Evolutionary conservation across 92 coral and sea anemone species (phyloP).

Genomic region (Heliopora coerulea): DNA sequence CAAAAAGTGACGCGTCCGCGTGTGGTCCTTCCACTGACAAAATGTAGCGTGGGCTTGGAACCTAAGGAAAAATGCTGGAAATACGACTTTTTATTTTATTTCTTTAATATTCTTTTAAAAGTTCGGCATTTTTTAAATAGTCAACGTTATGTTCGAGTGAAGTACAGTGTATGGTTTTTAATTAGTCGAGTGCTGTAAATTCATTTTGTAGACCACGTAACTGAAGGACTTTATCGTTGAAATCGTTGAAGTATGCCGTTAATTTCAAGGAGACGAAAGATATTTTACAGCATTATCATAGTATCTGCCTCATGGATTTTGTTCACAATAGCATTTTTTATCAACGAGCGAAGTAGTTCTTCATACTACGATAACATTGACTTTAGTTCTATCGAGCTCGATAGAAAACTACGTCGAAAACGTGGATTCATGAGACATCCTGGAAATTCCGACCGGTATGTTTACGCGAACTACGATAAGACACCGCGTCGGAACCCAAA

Average conservation of each 20-base stretch:
- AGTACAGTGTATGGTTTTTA: background rate
- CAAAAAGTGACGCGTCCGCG: too few species aligned
- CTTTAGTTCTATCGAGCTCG: slow-evolving; percentile 33
- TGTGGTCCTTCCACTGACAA: slow-evolving; percentile 16
- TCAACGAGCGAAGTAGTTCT: slow-evolving; percentile 39
- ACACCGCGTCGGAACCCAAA: slow-evolving; percentile 92
- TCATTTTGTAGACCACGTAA: background rate
- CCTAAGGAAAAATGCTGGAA: slow-evolving; percentile 6
- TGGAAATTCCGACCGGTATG: slow-evolving; percentile 39
- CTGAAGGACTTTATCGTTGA: background rate
- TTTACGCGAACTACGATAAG: slow-evolving; percentile 60
- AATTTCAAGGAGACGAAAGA: slow-evolving; percentile 72
- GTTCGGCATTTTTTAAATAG: background rate
- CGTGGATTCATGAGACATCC: slow-evolving; percentile 43
- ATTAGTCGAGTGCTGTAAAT: background rate
- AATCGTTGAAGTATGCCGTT: slow-evolving; percentile 33
- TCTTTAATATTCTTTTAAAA: background rate
- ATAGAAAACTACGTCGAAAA: slow-evolving; percentile 34
- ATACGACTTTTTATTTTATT: background rate
- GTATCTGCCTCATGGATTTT: slow-evolving; percentile 88
- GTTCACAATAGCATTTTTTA: slow-evolving; percentile 83
- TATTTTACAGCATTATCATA: slow-evolving; percentile 78
- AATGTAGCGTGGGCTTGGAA: slow-evolving; percentile 22
- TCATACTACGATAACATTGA: slow-evolving; percentile 37
- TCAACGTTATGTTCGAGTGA: slow-evolving; percentile 2